Conservation (phyloP, 1,140 invertebrate species). For the Diploscapter pachys region DNA sequence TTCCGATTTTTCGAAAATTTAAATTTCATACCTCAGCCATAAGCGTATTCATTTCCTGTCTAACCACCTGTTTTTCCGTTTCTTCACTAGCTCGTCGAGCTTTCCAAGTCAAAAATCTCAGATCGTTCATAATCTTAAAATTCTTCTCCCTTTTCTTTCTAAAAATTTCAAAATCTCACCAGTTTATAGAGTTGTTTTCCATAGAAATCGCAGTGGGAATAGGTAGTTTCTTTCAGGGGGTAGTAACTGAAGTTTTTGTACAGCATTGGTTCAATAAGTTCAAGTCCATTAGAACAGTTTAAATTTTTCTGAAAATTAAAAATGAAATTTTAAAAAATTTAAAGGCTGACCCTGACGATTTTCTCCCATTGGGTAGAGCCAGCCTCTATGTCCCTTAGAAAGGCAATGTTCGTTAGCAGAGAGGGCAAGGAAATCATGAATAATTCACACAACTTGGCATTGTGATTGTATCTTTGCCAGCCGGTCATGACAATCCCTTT, state of each 20-base stretch:
- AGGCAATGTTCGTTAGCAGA: conserved; percentile 60
- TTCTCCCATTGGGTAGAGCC: conserved; percentile 1
- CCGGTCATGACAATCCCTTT: conserved; percentile 54
- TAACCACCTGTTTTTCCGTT: too few species aligned
- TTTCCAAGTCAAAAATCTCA: conserved; percentile 21
- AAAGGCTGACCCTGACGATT: background rate
- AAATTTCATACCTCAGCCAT: too few species aligned
- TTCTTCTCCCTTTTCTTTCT: background rate
- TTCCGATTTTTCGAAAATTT: too few species aligned
- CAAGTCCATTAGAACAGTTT: background rate
- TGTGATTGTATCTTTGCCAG: conserved; percentile 75
- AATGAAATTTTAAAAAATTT: too few species aligned
- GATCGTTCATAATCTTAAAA: conserved; percentile 21
- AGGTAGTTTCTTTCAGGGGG: conserved; percentile 11
- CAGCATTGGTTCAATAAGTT: background rate
- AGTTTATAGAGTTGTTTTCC: conserved; percentile 17
- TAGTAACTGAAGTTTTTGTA: background rate
- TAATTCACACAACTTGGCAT: conserved; percentile 84
- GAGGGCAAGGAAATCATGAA: conserved; percentile 76
- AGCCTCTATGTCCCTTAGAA: conserved; percentile 7
- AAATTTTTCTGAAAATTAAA: too few species aligned
- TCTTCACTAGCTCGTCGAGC: background rate
- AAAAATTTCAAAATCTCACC: conserved; percentile 3
- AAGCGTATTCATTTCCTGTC: too few species aligned
- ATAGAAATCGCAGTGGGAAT: conserved; percentile 10